These are phyloP conservation scores for Caenorhabditis panamensis DNA, from an alignment of 2,888 invertebrate genomes.

Conservation along the genomic window DNA sequence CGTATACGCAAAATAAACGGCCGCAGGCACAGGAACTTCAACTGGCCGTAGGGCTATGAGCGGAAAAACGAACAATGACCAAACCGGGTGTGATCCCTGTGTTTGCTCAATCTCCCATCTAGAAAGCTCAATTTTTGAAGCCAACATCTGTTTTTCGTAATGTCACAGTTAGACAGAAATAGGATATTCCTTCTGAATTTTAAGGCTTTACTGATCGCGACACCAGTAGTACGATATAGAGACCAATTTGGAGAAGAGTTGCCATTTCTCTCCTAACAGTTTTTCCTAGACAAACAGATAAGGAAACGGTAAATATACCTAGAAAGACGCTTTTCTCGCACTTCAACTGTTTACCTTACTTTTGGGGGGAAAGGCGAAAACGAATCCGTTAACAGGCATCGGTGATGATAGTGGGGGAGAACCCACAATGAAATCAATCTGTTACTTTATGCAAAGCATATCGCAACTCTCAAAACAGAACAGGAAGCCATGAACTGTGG, in stretches of 20 bases:
- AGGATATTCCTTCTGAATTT: background rate
- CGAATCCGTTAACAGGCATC: background rate
- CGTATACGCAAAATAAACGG: slow-evolving; percentile 17
- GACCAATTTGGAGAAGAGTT: background rate
- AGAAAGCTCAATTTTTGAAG: slow-evolving; percentile 19
- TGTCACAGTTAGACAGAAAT: background rate
- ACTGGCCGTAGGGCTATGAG: slow-evolving; percentile 12
- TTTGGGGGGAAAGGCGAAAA: background rate
- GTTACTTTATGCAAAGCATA: no score
- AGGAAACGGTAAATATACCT: slow-evolving; percentile 1
- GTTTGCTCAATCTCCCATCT: slow-evolving; percentile 32
- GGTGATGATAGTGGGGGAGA: no score
- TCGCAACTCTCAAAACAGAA: no score
- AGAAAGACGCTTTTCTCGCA: background rate
- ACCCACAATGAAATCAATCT: background rate
- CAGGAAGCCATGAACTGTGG: background rate
- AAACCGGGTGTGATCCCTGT: slow-evolving; percentile 21
- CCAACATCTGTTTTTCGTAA: slow-evolving; percentile 45
- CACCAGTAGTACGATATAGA: no score
- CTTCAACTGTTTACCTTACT: background rate
- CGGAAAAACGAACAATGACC: slow-evolving; percentile 33
- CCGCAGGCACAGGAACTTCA: slow-evolving; percentile 13
- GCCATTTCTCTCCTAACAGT: background rate
- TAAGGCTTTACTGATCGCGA: background rate
- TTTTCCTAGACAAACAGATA: background rate